Conservation (phyloP, 2,113 vertebrate species). For the Sorex fumeus region DNA sequence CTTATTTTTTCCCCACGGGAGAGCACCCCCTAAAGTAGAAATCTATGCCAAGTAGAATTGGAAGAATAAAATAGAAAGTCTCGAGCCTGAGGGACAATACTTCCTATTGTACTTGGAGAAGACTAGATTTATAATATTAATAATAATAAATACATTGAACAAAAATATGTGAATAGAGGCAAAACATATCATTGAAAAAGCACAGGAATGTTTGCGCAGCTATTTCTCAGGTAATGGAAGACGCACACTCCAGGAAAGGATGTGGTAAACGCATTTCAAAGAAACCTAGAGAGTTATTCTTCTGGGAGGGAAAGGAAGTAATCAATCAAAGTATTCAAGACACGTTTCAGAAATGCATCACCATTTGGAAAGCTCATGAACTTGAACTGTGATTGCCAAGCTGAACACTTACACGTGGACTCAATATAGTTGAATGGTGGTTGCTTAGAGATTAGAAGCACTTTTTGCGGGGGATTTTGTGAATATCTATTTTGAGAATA, state of each 20-base stretch:
- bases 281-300: slow-evolving; percentile 30
- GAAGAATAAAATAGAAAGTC: not conserved
- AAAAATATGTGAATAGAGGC: not conserved
- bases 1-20: not conserved
- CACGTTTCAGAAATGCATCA: slow-evolving; percentile 8
- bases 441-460: not conserved
- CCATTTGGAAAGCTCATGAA: not conserved
- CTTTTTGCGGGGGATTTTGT: not conserved
- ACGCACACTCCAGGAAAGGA: not conserved
- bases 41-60: not conserved
- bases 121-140: not conserved
- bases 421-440: not conserved
- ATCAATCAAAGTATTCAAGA: not conserved
- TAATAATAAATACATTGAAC: not conserved
- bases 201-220: not conserved
- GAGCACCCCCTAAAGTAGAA: not conserved
- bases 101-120: not conserved
- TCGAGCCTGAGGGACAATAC: not conserved
- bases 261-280: slow-evolving; percentile 16
- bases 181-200: not conserved
- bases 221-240: not conserved
- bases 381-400: not conserved
- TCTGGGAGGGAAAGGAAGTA: slow-evolving; percentile 27
- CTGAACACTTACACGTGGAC: not conserved
- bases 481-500: not conserved